Evolutionary conservation across 2,797 vertebrate genomes (phyloP), one percentile per base, ranked within the genome.

Genomic region (Malacoraja senta): DNA sequence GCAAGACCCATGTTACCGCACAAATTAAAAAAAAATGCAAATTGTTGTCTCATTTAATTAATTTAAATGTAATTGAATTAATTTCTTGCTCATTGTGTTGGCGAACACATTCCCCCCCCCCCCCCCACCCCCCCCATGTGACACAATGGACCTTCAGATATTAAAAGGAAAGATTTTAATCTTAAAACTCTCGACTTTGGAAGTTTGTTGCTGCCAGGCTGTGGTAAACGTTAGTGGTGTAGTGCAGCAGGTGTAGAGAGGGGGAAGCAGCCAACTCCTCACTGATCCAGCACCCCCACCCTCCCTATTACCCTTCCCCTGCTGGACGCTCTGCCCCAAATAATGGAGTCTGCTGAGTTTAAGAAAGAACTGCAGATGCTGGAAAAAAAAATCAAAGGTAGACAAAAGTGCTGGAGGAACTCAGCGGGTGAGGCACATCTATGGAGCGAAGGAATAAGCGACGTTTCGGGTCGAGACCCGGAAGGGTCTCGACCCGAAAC

Each of bases 21-120:
- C 44, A 74, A 92, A 76, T 74, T 74, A 26, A 13, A 38, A 92
- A 53, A 74, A 38, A 88, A 13, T 17, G 38, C 35, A 92, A 92
- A 76, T 92, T 29, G 53, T 53, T 53, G 74, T 74, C 38, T 6
- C 53, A 53, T 92, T 72, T 74, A 74, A 72, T 91, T 91, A 72
- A 92, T 92, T 92, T 10, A 26, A 53, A 53, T 74, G 24, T 6
- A 76, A 53, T 92, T 72, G 29, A 74, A 44, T 91, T 91, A 44
- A 92, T 92, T 92, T 10, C 21, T 76, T 92, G 71, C 13, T 92
- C 71, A 74, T 92, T 76, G 71, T n/a, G 24, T 92, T 76, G 90
- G 86, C 7, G 71, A 29, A 29, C 68, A 2, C 58, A n/a, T n/a
- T 29, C n/a, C 83, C 44, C 44, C 1, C 38, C 38, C 38, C 38